These are phyloP conservation scores for Toxotes chatareus DNA, from an alignment of 2,113 vertebrate genomes.

Conservation along the genomic window DNA sequence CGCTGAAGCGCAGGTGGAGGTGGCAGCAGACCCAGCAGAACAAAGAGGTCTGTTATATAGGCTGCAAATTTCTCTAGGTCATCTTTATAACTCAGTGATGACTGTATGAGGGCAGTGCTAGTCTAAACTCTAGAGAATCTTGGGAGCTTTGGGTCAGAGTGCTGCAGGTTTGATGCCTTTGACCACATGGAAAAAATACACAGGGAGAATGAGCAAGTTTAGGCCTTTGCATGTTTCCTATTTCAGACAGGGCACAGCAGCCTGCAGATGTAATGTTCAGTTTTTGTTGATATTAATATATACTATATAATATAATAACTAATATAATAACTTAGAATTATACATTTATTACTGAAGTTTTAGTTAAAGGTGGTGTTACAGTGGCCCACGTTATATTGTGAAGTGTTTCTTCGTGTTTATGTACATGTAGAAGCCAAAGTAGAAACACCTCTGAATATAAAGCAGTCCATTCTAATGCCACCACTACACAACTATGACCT, in stretches of 20 bases:
- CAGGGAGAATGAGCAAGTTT: neutral
- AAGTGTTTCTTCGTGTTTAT: no score
- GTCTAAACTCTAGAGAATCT: neutral
- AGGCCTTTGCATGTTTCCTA: neutral
- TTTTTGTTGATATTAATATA: no score
- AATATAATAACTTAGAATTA: no score
- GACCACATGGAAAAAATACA: neutral
- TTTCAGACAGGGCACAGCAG: no score
- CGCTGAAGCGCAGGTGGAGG: slow-evolving; percentile 92
- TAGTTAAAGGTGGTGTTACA: no score
- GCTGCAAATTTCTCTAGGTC: neutral
- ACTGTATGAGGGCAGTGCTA: neutral
- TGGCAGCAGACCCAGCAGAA: slow-evolving; percentile 99
- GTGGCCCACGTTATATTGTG: no score
- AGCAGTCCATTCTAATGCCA: no score
- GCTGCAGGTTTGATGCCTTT: neutral
- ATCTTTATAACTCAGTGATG: neutral
- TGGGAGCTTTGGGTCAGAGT: neutral
- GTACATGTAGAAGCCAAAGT: no score
- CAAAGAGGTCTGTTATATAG: slow-evolving; percentile 89
- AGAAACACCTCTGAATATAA: no score
- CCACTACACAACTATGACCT: no score
- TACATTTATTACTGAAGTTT: no score
- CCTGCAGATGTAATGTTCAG: neutral
- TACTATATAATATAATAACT: no score